Evolutionary conservation across 2,113 vertebrate genomes (phyloP), one percentile per base, ranked within the genome.

Genomic region (Cryptotis parvus): DNA sequence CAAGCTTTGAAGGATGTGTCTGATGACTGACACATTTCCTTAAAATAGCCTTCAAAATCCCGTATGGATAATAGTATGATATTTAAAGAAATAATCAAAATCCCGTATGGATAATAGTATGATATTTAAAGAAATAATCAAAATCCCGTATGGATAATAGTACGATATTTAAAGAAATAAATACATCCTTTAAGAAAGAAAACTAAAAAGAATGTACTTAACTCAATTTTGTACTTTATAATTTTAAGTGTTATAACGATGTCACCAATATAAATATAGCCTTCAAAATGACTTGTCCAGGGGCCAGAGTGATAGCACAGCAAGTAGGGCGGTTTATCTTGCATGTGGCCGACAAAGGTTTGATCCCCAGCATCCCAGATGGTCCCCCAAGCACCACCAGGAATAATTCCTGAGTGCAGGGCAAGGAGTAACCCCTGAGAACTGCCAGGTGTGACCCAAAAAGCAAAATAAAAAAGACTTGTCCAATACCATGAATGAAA

Each of bases 51-150:
- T 85, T 92, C 55, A 93, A 91, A 91, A 66, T 78, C 18, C 31
- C 20, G 1, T 39, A 78, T 22, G 14, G 77, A 16, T 70, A 87
- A 84, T 75, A 69, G 74, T 16, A 86, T 33, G 20, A 3, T 74
- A 90, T 89, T 84, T 87, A 66, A 22, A 94, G 35, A 91, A 92
- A 90, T 73, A 87, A n/a, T 92, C 55, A 93, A 91, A 91, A 66
- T 78, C 18, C 31, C 20, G 1, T 39, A 78, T 22, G 14, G 77
- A 16, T 70, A 87, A 84, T 75, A 69, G 74, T 16, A 86, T 33
- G 20, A 3, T 74, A 90, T 89, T 84, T 87, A 66, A 22, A 94
- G 35, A 91, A 92, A 90, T 73, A 87, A n/a, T 92, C 55, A 93
- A 91, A 91, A 66, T 78, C 18, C 31, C 20, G 1, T 39, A 78